These are phyloP conservation scores for Malurus alboscapulatus DNA, from an alignment of 2,113 vertebrate species.

Conservation along the genomic window DNA sequence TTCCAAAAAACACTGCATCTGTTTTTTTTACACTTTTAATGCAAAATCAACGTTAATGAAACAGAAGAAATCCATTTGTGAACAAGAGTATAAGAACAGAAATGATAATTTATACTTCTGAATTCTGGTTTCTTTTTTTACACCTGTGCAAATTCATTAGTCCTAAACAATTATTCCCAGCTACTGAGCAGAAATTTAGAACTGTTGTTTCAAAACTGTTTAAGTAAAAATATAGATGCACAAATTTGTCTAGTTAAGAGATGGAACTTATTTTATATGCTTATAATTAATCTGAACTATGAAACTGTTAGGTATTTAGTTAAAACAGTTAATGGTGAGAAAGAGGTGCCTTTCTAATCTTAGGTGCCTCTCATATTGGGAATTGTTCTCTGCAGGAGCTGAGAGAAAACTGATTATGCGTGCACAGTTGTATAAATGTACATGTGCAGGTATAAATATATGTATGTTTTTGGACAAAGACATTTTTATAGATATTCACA, in stretches of 20 bases:
- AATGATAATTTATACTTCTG: neutral
- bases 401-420: neutral
- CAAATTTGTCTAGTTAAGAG: neutral
- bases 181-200: neutral
- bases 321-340: neutral
- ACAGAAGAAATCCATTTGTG: neutral
- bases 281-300: neutral
- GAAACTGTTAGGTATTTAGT: neutral
- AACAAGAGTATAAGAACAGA: neutral
- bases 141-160: neutral
- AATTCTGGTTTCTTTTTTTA: neutral
- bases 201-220: neutral
- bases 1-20: neutral
- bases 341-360: neutral
- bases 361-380: neutral
- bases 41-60: neutral
- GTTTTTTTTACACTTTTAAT: neutral
- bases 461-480: neutral
- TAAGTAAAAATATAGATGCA: neutral
- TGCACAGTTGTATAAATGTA: neutral
- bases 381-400: neutral
- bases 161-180: neutral
- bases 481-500: neutral
- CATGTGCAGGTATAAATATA: neutral
- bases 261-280: neutral